Conservation (phyloP, 1,140 invertebrate genomes). For the Sarcophaga peregrina region DNA sequence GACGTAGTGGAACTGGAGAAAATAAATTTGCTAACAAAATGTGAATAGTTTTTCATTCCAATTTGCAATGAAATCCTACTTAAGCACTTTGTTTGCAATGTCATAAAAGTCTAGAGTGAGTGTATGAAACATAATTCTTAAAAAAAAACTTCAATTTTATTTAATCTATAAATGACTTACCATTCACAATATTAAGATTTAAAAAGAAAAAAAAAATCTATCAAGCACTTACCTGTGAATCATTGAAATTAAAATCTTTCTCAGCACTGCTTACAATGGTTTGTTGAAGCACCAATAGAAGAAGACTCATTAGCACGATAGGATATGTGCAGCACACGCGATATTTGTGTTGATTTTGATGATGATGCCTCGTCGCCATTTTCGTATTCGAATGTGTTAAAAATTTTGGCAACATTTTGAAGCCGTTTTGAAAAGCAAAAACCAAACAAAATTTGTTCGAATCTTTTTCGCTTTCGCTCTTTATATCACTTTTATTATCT, state of each 20-base stretch:
- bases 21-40: no score
- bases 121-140: no score
- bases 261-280: constrained; percentile 47
- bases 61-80: no score
- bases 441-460: not conserved
- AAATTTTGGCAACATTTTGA: constrained; percentile 31
- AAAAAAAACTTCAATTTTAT: not conserved
- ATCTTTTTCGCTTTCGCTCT: not conserved
- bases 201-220: not conserved
- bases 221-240: constrained; percentile 58
- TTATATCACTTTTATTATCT: no score
- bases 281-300: constrained; percentile 45
- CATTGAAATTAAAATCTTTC: constrained; percentile 63
- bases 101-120: no score
- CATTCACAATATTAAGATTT: not conserved
- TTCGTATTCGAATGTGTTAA: constrained; percentile 33
- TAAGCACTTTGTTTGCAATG: no score
- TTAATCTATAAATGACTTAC: no score
- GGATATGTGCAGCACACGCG: constrained; percentile 26
- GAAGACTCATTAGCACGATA: constrained; percentile 46
- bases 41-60: no score
- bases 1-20: no score
- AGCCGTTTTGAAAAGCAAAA: not conserved
- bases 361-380: constrained; percentile 11
- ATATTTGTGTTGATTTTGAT: not conserved